These are phyloP conservation scores for Euwallacea similis DNA, from an alignment of 1,140 invertebrate species.

Conservation along the genomic window DNA sequence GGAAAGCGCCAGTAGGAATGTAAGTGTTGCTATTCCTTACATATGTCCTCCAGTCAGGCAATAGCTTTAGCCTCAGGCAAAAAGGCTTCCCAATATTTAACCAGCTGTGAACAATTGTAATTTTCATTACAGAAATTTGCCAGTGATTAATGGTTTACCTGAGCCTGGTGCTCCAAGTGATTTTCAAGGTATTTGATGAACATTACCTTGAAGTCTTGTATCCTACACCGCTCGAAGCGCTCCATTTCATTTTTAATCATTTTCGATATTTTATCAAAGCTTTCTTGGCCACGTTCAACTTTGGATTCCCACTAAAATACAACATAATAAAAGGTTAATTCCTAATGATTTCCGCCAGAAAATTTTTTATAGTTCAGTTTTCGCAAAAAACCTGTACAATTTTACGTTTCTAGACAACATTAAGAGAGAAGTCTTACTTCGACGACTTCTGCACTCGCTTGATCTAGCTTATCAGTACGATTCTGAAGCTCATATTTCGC, in stretches of 20 bases:
- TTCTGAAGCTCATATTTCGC: conserved; percentile 87
- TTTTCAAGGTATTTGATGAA: conserved; percentile 91
- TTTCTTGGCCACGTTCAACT: conserved; percentile 93
- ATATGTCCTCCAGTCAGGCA: conserved; percentile 61
- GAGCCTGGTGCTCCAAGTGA: conserved; percentile 92
- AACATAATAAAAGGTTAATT: not conserved
- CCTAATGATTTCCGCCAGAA: not conserved
- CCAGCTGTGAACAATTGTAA: conserved; percentile 62
- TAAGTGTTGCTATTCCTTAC: conserved; percentile 51
- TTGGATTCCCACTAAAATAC: conserved; percentile 84
- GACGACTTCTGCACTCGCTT: conserved; percentile 86
- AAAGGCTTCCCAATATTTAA: conserved; percentile 94
- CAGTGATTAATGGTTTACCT: conserved; percentile 61
- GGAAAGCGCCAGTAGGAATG: conserved; percentile 54
- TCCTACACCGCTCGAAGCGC: conserved; percentile 84
- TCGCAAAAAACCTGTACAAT: not conserved
- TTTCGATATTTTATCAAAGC: conserved; percentile 94
- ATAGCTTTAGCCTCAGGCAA: conserved; percentile 89
- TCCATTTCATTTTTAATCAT: conserved; percentile 97
- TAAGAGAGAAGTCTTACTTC: conserved; percentile 65
- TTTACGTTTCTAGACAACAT: not conserved
- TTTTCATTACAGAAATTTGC: not conserved
- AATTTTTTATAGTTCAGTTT: not conserved
- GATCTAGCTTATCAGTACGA: conserved; percentile 81
- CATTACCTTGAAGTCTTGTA: conserved; percentile 88